Evolutionary conservation across 2,113 vertebrate genomes (phyloP).

Genomic region (Psettodes erumei): DNA sequence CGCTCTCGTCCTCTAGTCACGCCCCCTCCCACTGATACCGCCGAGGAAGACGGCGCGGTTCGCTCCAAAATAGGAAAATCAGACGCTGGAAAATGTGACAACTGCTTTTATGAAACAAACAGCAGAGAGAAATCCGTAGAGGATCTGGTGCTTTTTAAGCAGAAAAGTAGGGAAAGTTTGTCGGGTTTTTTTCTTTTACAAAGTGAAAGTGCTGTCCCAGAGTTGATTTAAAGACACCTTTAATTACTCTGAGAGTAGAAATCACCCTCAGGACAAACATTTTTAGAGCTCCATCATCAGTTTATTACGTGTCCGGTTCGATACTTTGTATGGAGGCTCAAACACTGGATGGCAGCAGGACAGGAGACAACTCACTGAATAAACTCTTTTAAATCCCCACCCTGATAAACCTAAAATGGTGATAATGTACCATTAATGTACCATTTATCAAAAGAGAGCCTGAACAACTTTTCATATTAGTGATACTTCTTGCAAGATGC

Average conservation of each 20-base stretch:
- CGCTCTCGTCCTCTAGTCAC: conserved; percentile 58
- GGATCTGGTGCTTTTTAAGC: not conserved
- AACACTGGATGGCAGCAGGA: too few species aligned
- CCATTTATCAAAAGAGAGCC: too few species aligned
- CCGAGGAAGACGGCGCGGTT: conserved; percentile 11
- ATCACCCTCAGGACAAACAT: too few species aligned
- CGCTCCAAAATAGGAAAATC: conserved; percentile 42
- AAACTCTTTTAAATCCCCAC: too few species aligned
- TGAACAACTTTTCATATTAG: too few species aligned
- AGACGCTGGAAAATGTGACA: conserved; percentile 43
- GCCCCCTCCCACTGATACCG: conserved; percentile 51
- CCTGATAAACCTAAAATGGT: too few species aligned
- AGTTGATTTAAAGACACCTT: conserved; percentile 8
- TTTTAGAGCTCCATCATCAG: too few species aligned
- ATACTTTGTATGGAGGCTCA: too few species aligned
- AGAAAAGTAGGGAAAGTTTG: not conserved
- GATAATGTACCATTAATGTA: too few species aligned
- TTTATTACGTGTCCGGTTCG: too few species aligned
- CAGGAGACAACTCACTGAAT: too few species aligned
- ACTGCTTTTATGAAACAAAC: conserved; percentile 26
- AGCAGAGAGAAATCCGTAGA: not conserved
- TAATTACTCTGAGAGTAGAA: not conserved
- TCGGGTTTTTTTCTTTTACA: not conserved
- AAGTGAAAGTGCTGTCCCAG: conserved; percentile 7
- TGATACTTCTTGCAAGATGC: too few species aligned